These are phyloP conservation scores for Tragopan temminckii DNA, from an alignment of 2,797 vertebrate genomes.

Conservation along the genomic window DNA sequence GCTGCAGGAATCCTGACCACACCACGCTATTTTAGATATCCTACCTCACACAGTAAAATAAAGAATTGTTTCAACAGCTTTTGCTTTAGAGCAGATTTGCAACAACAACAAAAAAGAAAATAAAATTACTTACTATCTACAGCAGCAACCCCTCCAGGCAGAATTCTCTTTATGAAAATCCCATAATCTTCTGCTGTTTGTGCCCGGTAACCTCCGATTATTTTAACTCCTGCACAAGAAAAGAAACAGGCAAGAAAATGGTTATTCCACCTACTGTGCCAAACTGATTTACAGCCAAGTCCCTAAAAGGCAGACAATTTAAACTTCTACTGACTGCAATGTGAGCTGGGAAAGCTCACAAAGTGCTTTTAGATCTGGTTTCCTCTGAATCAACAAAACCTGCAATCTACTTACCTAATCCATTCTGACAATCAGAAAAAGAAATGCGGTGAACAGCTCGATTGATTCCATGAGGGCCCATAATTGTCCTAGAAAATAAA, in stretches of 20 bases:
- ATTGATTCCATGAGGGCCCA: conserved; percentile 90
- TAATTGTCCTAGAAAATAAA: conserved; percentile 84
- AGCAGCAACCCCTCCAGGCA: conserved; percentile 85
- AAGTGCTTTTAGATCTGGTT: neutral
- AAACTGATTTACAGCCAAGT: neutral
- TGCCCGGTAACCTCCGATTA: conserved; percentile 88
- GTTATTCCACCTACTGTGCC: neutral
- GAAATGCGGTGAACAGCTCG: conserved; percentile 86
- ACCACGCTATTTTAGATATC: neutral
- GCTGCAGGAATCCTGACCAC: neutral
- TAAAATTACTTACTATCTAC: conserved; percentile 81
- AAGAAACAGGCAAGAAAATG: neutral
- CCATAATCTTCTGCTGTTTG: conserved; percentile 88
- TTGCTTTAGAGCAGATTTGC: neutral
- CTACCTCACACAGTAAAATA: neutral
- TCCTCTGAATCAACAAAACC: neutral
- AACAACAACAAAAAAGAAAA: neutral
- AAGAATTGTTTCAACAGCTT: neutral
- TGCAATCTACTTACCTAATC: conserved; percentile 83
- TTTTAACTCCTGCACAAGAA: conserved; percentile 85
- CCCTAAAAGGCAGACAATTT: neutral
- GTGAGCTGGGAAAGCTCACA: neutral
- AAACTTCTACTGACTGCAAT: neutral
- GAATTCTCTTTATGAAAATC: conserved; percentile 89
- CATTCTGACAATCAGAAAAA: conserved; percentile 87